phyloP scores from a whole-genome alignment of 2,113 vertebrate genomes.

The Sylvilagus bachmani region DNA sequence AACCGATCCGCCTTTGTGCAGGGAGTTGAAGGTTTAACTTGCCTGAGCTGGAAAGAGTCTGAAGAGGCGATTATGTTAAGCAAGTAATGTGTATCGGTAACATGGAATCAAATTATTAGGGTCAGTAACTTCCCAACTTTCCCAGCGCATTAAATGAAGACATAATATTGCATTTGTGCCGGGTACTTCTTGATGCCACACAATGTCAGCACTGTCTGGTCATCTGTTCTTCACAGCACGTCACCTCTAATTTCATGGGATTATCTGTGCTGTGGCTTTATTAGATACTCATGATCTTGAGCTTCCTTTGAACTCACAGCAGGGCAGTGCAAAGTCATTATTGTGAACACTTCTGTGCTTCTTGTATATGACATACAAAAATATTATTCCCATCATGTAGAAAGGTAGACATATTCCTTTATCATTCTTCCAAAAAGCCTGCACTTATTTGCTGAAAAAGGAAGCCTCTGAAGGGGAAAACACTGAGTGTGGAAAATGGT shows the following conservation, averaged over 20 bases:
- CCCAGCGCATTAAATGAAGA: conserved; percentile 56
- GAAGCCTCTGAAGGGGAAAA: not conserved
- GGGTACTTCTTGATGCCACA: not conserved
- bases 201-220: not conserved
- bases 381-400: not conserved
- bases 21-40: conserved; percentile 67
- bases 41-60: conserved; percentile 59
- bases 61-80: conserved; percentile 63
- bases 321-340: conserved; percentile 40
- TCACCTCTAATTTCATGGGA: conserved; percentile 71
- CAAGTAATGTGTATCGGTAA: conserved; percentile 60
- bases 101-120: conserved; percentile 61
- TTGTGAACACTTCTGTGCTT: not conserved
- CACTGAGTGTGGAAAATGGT: not conserved
- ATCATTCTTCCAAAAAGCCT: not conserved
- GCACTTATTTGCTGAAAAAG: not conserved
- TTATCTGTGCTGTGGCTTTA: conserved; percentile 56
- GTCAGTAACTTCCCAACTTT: conserved; percentile 48
- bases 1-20: conserved; percentile 37
- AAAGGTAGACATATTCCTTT: not conserved
- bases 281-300: conserved; percentile 43
- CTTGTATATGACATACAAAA: not conserved
- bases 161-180: not conserved
- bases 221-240: not conserved
- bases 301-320: conserved; percentile 63